A percentile compares a stretch with the other conserved stretches of the same genome.
Conservation (phyloP, 2,113 vertebrate species). For the Cairina moschata region DNA sequence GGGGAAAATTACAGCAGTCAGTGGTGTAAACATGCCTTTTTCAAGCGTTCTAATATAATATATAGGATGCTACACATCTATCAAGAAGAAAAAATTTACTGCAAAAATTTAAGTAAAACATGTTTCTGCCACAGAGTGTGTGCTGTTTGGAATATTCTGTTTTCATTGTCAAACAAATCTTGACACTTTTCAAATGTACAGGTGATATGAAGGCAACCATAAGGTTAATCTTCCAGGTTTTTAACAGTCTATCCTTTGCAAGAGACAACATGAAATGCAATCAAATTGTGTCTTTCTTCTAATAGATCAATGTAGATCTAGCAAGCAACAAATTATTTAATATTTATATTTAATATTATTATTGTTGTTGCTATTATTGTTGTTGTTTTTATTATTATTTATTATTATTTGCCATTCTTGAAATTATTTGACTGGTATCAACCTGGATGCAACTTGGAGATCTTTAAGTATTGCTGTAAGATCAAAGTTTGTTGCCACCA, state of each 20-base stretch:
- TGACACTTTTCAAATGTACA: background rate
- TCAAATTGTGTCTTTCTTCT: background rate
- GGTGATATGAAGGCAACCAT: background rate
- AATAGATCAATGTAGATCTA: background rate
- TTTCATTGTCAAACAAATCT: background rate
- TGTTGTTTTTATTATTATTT: too few relatives aligned
- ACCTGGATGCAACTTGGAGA: background rate
- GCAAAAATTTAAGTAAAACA: background rate
- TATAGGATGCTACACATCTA: background rate
- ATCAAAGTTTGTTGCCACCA: background rate
- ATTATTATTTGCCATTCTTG: background rate
- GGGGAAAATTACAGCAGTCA: background rate
- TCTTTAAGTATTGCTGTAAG: background rate
- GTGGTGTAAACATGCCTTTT: background rate
- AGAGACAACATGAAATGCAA: background rate
- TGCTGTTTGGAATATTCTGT: background rate
- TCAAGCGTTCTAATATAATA: background rate
- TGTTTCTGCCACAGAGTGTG: background rate
- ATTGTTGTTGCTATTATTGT: background rate
- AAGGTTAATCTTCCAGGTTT: background rate
- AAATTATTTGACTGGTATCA: background rate
- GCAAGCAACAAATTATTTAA: background rate
- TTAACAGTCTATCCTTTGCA: background rate
- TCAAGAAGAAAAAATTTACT: background rate
- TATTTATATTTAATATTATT: background rate